These are phyloP conservation scores for Dicerorhinus sumatrensis DNA, from an alignment of 2,113 vertebrate genomes.

Conservation along the genomic window DNA sequence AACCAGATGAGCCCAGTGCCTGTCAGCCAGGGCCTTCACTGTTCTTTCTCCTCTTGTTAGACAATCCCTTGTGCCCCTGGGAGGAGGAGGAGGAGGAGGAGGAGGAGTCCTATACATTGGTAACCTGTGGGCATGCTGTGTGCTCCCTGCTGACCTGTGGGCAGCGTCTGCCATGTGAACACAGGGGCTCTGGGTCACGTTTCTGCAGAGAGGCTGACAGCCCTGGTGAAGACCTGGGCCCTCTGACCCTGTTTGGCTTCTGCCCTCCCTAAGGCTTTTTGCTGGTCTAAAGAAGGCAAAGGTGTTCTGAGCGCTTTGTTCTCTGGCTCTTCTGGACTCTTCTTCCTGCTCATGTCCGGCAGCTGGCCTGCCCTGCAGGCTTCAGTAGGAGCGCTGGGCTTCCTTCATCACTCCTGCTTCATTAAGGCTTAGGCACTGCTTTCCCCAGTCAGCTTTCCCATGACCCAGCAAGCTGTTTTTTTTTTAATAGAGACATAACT, in stretches of 20 bases:
- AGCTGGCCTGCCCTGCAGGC: not conserved
- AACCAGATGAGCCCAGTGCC: not conserved
- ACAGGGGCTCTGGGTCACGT: not conserved
- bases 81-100: conserved; percentile 72
- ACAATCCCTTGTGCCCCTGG: conserved; percentile 70
- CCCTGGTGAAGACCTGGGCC: not conserved
- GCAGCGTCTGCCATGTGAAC: not conserved
- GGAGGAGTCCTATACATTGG: conserved; percentile 67
- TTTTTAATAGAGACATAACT: not conserved
- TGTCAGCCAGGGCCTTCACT: conserved; percentile 5
- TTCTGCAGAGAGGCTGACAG: not conserved
- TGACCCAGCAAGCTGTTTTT: not conserved
- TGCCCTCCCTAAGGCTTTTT: not conserved
- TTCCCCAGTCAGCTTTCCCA: conserved; percentile 11
- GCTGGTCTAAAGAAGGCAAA: not conserved
- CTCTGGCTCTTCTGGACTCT: not conserved
- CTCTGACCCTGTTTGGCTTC: conserved; percentile 14
- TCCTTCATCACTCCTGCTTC: not conserved
- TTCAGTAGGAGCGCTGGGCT: not conserved
- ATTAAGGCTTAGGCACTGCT: not conserved
- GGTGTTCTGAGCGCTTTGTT: not conserved
- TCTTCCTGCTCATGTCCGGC: not conserved
- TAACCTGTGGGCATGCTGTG: conserved; percentile 68
- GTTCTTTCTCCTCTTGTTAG: conserved; percentile 73
- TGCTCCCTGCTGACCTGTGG: conserved; percentile 6